Evolutionary conservation across 1,140 invertebrate genomes (phyloP).

Genomic region (Elysia chlorotica): DNA sequence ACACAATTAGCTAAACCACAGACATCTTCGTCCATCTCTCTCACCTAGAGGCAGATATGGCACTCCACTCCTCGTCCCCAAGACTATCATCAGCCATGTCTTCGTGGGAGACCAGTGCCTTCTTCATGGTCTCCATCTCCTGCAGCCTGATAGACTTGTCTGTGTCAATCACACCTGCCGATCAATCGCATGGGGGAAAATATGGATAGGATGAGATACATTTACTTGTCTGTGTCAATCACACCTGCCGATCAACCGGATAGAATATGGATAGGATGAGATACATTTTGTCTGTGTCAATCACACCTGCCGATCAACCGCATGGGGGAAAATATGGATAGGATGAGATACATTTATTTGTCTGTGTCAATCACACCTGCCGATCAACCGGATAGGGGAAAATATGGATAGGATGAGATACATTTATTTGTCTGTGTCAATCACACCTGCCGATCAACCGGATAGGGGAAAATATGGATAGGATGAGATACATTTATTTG

Average conservation of each 20-base stretch:
- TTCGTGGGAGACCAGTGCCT: slow-evolving; percentile 55
- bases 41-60: slow-evolving; percentile 48
- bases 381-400: too few species aligned
- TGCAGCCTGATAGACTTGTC: slow-evolving; percentile 26
- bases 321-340: neutral
- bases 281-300: slow-evolving; percentile 26
- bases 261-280: neutral
- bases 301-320: slow-evolving; percentile 30
- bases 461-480: too few species aligned
- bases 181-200: neutral
- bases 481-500: too few species aligned
- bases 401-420: too few species aligned
- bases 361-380: neutral
- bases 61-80: slow-evolving; percentile 60
- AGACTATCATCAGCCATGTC: slow-evolving; percentile 58
- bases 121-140: slow-evolving; percentile 43
- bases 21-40: too few species aligned
- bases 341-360: neutral
- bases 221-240: slow-evolving; percentile 24
- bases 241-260: slow-evolving; percentile 31
- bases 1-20: too few species aligned
- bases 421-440: neutral
- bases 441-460: neutral
- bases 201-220: neutral
- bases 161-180: slow-evolving; percentile 33